Evolutionary conservation across 2,797 vertebrate species (phyloP).

Genomic region (Varecia variegata): DNA sequence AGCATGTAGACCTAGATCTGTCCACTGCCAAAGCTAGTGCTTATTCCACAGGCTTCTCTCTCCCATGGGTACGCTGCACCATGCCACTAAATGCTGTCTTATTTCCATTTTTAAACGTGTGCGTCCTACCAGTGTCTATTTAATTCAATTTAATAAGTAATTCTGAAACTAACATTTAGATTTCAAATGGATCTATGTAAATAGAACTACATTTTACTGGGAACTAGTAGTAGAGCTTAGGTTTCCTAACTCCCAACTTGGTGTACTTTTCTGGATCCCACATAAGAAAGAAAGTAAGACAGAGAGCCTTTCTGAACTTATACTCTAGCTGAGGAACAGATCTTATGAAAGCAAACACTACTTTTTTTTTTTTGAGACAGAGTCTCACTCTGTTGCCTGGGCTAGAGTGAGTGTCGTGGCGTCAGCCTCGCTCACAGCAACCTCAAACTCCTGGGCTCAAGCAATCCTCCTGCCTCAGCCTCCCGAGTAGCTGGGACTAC

Average conservation of each 20-base stretch:
- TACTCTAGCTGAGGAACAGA: neutral
- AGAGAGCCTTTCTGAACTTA: neutral
- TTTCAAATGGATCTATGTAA: neutral
- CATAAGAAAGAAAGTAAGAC: neutral
- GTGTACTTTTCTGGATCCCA: neutral
- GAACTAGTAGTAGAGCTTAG: neutral
- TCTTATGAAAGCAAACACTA: neutral
- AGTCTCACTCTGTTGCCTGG: too few relatives aligned
- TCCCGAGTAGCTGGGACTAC: too few relatives aligned
- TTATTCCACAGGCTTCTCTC: neutral
- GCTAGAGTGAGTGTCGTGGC: too few relatives aligned
- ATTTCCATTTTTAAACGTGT: neutral
- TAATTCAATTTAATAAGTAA: neutral
- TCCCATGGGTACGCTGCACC: rapidly evolving
- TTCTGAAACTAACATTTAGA: neutral
- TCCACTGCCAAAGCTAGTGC: neutral
- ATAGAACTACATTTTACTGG: neutral
- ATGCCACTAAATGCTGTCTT: neutral
- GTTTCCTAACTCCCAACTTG: neutral
- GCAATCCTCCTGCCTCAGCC: too few relatives aligned
- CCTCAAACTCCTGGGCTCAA: too few relatives aligned
- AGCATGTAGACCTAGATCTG: neutral
- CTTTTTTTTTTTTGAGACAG: too few relatives aligned
- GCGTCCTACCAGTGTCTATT: neutral
- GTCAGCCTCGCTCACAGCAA: too few relatives aligned